Evolutionary conservation across 2,888 invertebrate species (phyloP).

Genomic region (Himalopsyche tibetana): DNA sequence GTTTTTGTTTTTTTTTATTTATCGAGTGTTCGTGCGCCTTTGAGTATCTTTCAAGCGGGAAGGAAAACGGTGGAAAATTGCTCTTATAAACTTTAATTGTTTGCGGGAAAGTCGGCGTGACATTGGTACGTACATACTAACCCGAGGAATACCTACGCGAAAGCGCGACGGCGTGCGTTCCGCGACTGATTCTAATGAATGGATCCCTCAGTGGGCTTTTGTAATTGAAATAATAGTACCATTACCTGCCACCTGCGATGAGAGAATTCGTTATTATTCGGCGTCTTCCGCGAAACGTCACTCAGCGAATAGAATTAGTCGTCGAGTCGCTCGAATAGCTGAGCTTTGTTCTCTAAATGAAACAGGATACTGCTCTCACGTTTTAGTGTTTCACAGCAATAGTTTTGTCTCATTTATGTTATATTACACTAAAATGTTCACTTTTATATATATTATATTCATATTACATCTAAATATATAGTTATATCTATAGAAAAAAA

Average conservation of each 20-base stretch:
- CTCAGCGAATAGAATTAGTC: constrained; percentile 42
- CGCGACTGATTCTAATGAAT: constrained; percentile 57
- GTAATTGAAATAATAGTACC: constrained; percentile 59
- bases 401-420: neutral
- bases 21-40: neutral
- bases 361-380: neutral
- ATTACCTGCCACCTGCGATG: constrained; percentile 50
- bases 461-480: too few relatives aligned
- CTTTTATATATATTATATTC: too few relatives aligned
- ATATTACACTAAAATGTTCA: too few relatives aligned
- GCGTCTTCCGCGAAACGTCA: constrained; percentile 13
- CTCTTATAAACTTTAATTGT: constrained; percentile 58
- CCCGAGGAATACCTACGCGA: constrained; percentile 5
- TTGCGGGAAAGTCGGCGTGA: constrained; percentile 45
- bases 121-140: neutral
- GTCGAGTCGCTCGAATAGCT: neutral
- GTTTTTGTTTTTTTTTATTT: too few relatives aligned
- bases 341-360: constrained; percentile 23
- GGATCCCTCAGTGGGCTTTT: constrained; percentile 52
- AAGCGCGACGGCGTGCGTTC: constrained; percentile 42
- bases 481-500: too few relatives aligned
- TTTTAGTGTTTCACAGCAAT: neutral
- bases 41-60: constrained; percentile 8
- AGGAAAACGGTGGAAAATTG: constrained; percentile 52
- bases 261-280: constrained; percentile 37